A percentile compares a stretch with the other conserved stretches of the same genome.
Conservation (phyloP, 2,888 invertebrate genomes). For the Tetragonula carbonaria region DNA sequence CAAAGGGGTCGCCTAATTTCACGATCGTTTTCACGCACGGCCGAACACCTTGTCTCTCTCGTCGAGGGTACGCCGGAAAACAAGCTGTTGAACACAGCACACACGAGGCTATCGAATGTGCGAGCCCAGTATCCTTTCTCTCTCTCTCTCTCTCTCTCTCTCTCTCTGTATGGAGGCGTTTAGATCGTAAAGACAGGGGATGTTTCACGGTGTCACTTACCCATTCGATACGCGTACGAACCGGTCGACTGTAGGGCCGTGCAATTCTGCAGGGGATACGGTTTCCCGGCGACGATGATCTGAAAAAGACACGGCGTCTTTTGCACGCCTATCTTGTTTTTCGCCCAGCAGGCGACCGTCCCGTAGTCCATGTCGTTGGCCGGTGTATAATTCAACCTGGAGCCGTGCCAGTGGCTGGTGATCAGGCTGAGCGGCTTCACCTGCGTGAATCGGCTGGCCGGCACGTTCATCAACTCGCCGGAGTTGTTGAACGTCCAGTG, state of each 20-base stretch:
- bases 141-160: slow-evolving; percentile 17
- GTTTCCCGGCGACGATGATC: slow-evolving; percentile 94
- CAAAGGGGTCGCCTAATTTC: slow-evolving; percentile 62
- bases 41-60: slow-evolving; percentile 31
- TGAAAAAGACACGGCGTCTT: slow-evolving; percentile 94
- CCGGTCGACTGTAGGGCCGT: slow-evolving; percentile 86
- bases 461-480: slow-evolving; percentile 92
- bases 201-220: slow-evolving; percentile 67
- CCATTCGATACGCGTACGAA: slow-evolving; percentile 79
- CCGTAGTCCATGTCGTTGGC: slow-evolving; percentile 95
- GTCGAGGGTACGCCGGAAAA: slow-evolving; percentile 47
- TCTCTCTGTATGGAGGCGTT: slow-evolving; percentile 37
- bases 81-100: slow-evolving; percentile 61
- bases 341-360: slow-evolving; percentile 93
- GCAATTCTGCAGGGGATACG: slow-evolving; percentile 94
- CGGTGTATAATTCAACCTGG: slow-evolving; percentile 93
- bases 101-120: slow-evolving; percentile 42
- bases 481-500: slow-evolving; percentile 97
- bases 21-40: slow-evolving; percentile 64
- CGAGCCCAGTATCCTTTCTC: slow-evolving; percentile 25
- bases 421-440: slow-evolving; percentile 77
- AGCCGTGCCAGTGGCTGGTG: slow-evolving; percentile 87
- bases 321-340: slow-evolving; percentile 92
- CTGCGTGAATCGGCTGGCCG: slow-evolving; percentile 86
- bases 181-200: slow-evolving; percentile 27